These are phyloP conservation scores for Quadriops clusia DNA, from an alignment of 2,888 invertebrate genomes.

Conservation along the genomic window DNA sequence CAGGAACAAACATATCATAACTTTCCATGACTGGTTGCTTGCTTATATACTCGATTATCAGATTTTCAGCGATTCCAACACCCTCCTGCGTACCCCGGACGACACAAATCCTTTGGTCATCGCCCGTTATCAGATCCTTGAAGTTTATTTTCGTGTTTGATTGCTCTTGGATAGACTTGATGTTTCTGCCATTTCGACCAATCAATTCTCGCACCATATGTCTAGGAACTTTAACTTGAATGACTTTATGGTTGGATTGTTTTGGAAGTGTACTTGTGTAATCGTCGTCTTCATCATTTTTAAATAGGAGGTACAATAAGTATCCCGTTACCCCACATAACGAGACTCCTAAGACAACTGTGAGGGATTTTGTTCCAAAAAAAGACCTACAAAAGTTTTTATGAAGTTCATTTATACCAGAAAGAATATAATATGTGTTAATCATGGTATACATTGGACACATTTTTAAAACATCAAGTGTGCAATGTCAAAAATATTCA, in stretches of 20 bases:
- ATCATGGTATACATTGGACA: too few species aligned
- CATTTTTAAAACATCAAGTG: too few species aligned
- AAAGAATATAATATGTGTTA: too few species aligned
- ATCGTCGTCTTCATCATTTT: conserved; percentile 48
- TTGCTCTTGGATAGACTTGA: conserved; percentile 62
- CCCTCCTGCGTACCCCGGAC: conserved; percentile 57
- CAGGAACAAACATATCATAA: conserved; percentile 55
- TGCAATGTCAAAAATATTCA: too few species aligned
- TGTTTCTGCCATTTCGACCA: conserved; percentile 63
- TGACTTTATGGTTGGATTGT: conserved; percentile 34
- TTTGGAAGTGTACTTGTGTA: conserved; percentile 24
- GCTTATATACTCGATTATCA: conserved; percentile 54
- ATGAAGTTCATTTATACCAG: too few species aligned
- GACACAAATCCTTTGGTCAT: conserved; percentile 51
- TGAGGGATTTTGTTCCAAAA: conserved; percentile 24
- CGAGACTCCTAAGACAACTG: conserved; percentile 53
- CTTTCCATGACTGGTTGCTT: conserved; percentile 57
- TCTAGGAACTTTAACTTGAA: conserved; percentile 50
- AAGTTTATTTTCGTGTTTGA: conserved; percentile 51
- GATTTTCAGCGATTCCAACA: conserved; percentile 57
- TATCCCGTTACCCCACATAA: conserved; percentile 58
- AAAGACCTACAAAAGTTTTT: conserved; percentile 21
- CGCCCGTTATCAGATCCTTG: conserved; percentile 47
- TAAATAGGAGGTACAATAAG: conserved; percentile 54
- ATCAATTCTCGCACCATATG: conserved; percentile 54